phyloP scores from a whole-genome alignment of 2,797 vertebrate genomes.

The Pagetopsis macropterus region DNA sequence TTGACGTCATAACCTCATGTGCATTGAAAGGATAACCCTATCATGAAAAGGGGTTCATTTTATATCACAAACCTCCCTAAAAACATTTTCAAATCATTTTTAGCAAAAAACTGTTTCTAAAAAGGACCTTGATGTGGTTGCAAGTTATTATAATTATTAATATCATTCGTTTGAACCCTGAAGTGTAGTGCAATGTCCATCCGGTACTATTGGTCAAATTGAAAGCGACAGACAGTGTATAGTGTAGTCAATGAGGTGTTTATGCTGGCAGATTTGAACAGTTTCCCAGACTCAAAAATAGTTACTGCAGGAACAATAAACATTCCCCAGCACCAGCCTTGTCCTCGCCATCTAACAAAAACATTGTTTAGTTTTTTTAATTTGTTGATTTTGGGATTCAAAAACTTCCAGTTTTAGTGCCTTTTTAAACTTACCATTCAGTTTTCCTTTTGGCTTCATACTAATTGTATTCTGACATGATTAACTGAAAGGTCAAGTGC shows the following conservation, averaged over 20 bases:
- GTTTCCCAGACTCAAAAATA: slow-evolving; percentile 56
- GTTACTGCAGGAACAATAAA: slow-evolving; percentile 59
- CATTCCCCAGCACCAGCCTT: slow-evolving; percentile 30
- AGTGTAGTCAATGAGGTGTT: slow-evolving; percentile 17
- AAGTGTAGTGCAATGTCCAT: not conserved
- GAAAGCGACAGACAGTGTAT: slow-evolving; percentile 11
- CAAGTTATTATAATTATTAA: too few relatives aligned
- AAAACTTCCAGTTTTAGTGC: slow-evolving; percentile 22
- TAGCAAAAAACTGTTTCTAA: slow-evolving; percentile 1
- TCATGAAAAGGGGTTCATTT: not conserved
- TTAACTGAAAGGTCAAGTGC: slow-evolving; percentile 17
- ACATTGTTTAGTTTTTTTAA: slow-evolving; percentile 30
- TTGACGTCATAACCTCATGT: not conserved
- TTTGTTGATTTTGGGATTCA: slow-evolving; percentile 38
- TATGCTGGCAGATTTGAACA: slow-evolving; percentile 38
- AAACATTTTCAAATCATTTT: not conserved
- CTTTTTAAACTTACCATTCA: slow-evolving; percentile 17
- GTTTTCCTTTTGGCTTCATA: not conserved
- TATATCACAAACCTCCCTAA: not conserved
- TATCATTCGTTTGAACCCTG: not conserved
- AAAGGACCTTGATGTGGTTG: not conserved
- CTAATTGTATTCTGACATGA: slow-evolving; percentile 34
- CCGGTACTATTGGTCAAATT: slow-evolving; percentile 4
- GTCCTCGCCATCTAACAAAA: slow-evolving; percentile 47
- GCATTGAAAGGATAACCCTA: not conserved